Evolutionary conservation across 1,140 invertebrate genomes (phyloP).

Genomic region (Eufriesea mexicana): DNA sequence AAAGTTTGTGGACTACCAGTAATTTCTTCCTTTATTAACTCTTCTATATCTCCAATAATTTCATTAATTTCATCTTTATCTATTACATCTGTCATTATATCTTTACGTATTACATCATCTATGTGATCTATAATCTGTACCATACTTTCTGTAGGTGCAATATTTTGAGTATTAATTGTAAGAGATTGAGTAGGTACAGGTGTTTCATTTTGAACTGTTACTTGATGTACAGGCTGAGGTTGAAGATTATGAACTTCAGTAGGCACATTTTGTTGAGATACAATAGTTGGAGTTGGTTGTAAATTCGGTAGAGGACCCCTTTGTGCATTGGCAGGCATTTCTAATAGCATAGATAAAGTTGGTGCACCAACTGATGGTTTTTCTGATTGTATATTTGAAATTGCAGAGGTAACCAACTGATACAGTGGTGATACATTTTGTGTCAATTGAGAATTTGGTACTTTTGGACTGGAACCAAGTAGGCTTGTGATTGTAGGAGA

Average conservation of each 20-base stretch:
- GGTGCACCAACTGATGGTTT: conserved; percentile 86
- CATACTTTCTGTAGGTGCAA: conserved; percentile 74
- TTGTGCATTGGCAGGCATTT: conserved; percentile 78
- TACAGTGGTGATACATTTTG: conserved; percentile 78
- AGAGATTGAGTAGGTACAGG: conserved; percentile 21
- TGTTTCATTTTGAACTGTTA: conserved; percentile 46
- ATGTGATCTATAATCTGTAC: conserved; percentile 79
- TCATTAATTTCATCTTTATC: conserved; percentile 82
- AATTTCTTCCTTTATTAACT: conserved; percentile 80
- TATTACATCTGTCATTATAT: conserved; percentile 78
- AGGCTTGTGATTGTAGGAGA: conserved; percentile 84
- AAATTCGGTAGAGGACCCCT: conserved; percentile 70
- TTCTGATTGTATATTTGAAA: conserved; percentile 76
- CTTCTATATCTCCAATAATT: conserved; percentile 81
- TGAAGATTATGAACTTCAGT: conserved; percentile 41
- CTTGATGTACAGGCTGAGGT: conserved; percentile 43
- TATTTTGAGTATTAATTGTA: conserved; percentile 58
- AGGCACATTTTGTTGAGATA: conserved; percentile 38
- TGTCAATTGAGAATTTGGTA: conserved; percentile 69
- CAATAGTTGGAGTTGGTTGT: conserved; percentile 38
- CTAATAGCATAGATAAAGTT: conserved; percentile 86
- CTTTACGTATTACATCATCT: conserved; percentile 79
- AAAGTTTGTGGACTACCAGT: conserved; percentile 74
- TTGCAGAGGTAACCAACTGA: conserved; percentile 78
- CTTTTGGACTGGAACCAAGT: conserved; percentile 82